These are phyloP conservation scores for Brachynemurus nebulosus DNA, from an alignment of 2,888 invertebrate species.

Conservation along the genomic window DNA sequence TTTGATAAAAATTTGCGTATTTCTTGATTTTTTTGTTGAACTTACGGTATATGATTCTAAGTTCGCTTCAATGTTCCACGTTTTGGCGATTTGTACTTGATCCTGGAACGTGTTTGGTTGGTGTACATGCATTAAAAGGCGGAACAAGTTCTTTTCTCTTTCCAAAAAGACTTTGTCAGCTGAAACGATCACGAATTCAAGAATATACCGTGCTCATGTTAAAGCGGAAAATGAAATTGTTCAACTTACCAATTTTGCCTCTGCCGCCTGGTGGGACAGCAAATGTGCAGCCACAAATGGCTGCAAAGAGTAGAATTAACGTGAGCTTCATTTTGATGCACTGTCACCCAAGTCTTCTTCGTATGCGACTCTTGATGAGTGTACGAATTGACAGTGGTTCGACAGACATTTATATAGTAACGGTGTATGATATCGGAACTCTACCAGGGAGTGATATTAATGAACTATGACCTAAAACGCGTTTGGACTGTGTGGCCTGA, in stretches of 20 bases:
- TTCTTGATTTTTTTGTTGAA: too few relatives aligned
- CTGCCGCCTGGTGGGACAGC: neutral
- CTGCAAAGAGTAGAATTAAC: neutral
- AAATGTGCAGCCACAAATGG: neutral
- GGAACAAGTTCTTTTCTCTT: conserved; percentile 26
- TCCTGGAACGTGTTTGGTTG: conserved; percentile 21
- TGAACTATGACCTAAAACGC: too few relatives aligned
- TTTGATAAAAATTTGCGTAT: neutral
- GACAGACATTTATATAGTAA: too few relatives aligned
- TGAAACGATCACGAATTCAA: too few relatives aligned
- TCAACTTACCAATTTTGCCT: conserved; percentile 4
- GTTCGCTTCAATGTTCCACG: conserved; percentile 11
- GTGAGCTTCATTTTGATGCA: neutral
- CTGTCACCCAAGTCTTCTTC: too few relatives aligned
- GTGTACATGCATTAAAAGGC: conserved; percentile 23
- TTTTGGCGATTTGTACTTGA: conserved; percentile 12
- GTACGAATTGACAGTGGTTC: too few relatives aligned
- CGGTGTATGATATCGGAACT: too few relatives aligned
- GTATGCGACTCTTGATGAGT: too few relatives aligned
- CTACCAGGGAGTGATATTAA: too few relatives aligned
- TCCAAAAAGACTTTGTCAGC: conserved; percentile 24
- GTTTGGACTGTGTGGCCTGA: too few relatives aligned
- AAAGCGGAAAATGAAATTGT: neutral
- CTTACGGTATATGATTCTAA: conserved; percentile 12
- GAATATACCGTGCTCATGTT: neutral